phyloP scores from a whole-genome alignment of 2,113 vertebrate genomes.

The Myiagra hebetior region DNA sequence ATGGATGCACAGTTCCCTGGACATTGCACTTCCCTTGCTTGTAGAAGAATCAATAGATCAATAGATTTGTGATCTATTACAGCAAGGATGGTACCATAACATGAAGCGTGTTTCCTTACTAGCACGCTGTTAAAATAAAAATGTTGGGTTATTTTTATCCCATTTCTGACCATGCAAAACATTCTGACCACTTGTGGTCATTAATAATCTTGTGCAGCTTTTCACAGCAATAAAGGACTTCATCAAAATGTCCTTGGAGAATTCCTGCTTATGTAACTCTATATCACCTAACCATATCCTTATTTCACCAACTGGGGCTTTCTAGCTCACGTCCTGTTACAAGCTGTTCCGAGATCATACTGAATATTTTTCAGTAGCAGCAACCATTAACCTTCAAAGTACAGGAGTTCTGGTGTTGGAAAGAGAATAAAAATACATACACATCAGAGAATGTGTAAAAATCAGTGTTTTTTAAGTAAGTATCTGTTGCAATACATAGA shows the following conservation, averaged over 20 bases:
- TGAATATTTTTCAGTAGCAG: neutral
- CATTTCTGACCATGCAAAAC: neutral
- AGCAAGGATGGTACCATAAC: neutral
- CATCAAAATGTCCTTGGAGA: neutral
- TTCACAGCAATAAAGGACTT: neutral
- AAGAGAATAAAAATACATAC: neutral
- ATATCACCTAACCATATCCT: neutral
- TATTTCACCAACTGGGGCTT: neutral
- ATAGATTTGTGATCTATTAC: neutral
- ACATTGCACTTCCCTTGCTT: neutral
- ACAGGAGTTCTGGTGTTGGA: neutral
- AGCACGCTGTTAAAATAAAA: neutral
- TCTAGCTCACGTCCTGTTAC: neutral
- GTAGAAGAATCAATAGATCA: neutral
- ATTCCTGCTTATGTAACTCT: neutral
- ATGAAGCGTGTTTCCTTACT: fast-evolving
- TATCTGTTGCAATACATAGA: neutral
- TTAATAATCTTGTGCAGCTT: neutral
- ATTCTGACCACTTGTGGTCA: neutral
- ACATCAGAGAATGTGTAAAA: neutral
- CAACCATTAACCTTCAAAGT: neutral
- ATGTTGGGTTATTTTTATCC: neutral
- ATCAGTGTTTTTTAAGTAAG: neutral
- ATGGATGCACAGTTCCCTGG: neutral
- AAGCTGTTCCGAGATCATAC: neutral